These are phyloP conservation scores for Bathynomus jamesi DNA, from an alignment of 1,140 invertebrate genomes.

Conservation along the genomic window DNA sequence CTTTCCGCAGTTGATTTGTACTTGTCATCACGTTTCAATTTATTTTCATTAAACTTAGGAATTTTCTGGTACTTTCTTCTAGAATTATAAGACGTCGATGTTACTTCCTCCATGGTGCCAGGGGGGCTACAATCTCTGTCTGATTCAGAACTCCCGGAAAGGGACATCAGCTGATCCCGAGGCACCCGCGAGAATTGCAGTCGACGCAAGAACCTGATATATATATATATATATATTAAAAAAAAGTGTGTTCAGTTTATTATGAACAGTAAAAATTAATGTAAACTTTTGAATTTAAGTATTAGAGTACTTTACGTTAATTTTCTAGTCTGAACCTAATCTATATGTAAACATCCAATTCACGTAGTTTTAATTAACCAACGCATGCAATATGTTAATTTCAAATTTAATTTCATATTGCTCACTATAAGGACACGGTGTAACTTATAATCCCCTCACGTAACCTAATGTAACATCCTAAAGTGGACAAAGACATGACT, in stretches of 20 bases:
- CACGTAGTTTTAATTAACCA: neutral
- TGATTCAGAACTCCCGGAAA: neutral
- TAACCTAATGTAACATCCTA: too few species aligned
- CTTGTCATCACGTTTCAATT: neutral
- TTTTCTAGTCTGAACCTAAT: too few species aligned
- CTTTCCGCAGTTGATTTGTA: neutral
- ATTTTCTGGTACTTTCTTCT: too few species aligned
- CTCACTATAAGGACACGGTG: too few species aligned
- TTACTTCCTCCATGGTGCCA: neutral
- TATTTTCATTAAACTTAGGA: too few species aligned
- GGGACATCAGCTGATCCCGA: neutral
- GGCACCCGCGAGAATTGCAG: neutral
- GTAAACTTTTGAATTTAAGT: neutral
- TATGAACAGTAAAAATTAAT: neutral
- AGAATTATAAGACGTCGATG: neutral
- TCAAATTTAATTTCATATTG: neutral
- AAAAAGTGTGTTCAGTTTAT: too few species aligned
- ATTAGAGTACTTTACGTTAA: neutral
- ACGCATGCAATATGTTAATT: neutral
- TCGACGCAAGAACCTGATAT: neutral
- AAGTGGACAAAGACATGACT: neutral
- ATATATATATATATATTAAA: slow-evolving; percentile 2
- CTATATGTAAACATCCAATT: neutral
- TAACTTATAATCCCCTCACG: too few species aligned
- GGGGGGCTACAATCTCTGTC: neutral